A percentile compares a stretch with the other conserved stretches of the same genome.
Evolutionary conservation across 2,888 invertebrate species (phyloP).

Genomic region (Endotricha flammealis): DNA sequence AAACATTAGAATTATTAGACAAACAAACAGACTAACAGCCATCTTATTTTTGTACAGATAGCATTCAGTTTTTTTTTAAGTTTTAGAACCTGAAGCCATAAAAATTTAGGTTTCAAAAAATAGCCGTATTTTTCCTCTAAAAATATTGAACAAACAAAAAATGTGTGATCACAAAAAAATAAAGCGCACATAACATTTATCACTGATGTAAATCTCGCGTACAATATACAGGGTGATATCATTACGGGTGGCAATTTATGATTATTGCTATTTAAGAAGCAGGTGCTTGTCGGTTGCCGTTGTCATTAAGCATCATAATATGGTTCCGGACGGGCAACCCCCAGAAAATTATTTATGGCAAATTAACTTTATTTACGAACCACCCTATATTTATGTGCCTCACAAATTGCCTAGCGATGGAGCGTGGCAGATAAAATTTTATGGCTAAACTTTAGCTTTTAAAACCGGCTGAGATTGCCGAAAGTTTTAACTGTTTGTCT

Average conservation of each 20-base stretch:
- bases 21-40: no score
- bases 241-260: conserved; percentile 4
- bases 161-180: no score
- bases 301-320: conserved; percentile 6
- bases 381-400: conserved; percentile 30
- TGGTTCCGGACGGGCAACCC: conserved; percentile 5
- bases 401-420: conserved; percentile 36
- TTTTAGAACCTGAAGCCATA: no score
- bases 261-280: conserved; percentile 6
- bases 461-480: conserved; percentile 21
- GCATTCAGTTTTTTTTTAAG: no score
- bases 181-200: background rate
- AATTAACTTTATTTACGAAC: conserved; percentile 40
- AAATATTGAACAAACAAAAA: no score
- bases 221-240: conserved; percentile 2
- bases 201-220: background rate
- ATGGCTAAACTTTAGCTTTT: conserved; percentile 36
- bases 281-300: conserved; percentile 5
- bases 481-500: conserved; percentile 31
- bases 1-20: no score
- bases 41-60: no score
- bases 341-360: conserved; percentile 24
- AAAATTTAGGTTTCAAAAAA: no score
- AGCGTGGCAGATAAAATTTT: conserved; percentile 39
- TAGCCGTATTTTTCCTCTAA: no score